A percentile compares a stretch with the other conserved stretches of the same genome.
These are phyloP conservation scores for Microplitis demolitor DNA, from an alignment of 1,140 invertebrate species.

Conservation along the genomic window DNA sequence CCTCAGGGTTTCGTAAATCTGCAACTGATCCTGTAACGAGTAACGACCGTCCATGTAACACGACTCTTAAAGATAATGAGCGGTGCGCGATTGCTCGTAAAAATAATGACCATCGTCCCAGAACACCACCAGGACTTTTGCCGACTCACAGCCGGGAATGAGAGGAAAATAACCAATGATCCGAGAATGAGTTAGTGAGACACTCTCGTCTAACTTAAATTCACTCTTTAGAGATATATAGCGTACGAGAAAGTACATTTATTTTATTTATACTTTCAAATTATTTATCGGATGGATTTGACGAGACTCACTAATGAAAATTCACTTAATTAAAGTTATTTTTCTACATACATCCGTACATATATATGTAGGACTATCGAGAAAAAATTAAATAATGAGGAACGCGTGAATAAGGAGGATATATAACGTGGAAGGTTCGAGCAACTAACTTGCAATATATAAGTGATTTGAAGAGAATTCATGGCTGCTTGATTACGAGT, in stretches of 20 bases:
- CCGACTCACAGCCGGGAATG: slow-evolving; percentile 21
- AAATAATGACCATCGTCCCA: slow-evolving; percentile 50
- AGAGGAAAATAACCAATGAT: not conserved
- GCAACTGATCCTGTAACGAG: slow-evolving; percentile 37
- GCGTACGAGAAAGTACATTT: too few species aligned
- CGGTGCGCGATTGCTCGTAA: slow-evolving; percentile 53
- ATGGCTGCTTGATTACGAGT: slow-evolving; percentile 60
- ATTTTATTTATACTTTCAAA: too few species aligned
- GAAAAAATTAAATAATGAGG: not conserved
- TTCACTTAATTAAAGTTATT: too few species aligned
- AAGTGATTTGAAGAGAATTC: slow-evolving; percentile 59
- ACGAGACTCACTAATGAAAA: too few species aligned
- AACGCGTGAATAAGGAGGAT: not conserved
- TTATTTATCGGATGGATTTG: too few species aligned
- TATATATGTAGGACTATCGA: too few species aligned
- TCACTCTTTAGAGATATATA: too few species aligned
- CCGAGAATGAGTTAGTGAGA: not conserved
- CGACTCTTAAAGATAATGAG: slow-evolving; percentile 54
- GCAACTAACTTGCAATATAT: slow-evolving; percentile 37
- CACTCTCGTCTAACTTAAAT: too few species aligned
- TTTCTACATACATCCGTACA: too few species aligned
- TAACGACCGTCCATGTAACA: slow-evolving; percentile 40
- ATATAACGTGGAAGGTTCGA: not conserved
- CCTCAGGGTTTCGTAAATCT: slow-evolving; percentile 14
- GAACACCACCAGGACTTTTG: not conserved